These are phyloP conservation scores for Octopus bimaculoides DNA, from an alignment of 1,140 invertebrate species.

Conservation along the genomic window DNA sequence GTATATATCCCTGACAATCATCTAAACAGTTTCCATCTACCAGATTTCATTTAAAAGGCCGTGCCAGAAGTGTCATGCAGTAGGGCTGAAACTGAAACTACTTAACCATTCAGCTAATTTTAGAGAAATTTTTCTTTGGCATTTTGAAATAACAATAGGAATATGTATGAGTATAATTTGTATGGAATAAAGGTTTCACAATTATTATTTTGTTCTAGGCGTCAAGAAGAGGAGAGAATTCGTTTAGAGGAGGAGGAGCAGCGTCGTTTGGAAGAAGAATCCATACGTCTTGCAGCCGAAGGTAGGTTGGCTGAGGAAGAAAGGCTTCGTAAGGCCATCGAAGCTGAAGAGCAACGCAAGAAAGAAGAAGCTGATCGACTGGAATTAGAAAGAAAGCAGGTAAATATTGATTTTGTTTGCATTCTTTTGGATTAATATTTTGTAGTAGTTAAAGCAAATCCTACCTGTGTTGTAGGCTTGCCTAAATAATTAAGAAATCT, in stretches of 20 bases:
- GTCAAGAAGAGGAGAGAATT: constrained; percentile 41
- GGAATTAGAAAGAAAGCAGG: constrained; percentile 38
- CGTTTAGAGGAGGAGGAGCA: constrained; percentile 49
- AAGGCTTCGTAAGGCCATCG: constrained; percentile 47
- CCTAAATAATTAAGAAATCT: too few species aligned
- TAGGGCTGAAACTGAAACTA: too few species aligned
- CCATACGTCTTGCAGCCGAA: constrained; percentile 39
- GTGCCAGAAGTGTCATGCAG: too few species aligned
- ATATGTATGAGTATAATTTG: neutral
- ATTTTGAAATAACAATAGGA: neutral
- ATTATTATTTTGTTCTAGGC: constrained; percentile 29
- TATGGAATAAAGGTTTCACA: too few species aligned
- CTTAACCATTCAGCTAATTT: too few species aligned
- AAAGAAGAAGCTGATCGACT: constrained; percentile 47
- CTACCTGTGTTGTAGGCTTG: too few species aligned
- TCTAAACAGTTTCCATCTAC: too few species aligned
- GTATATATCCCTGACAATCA: too few species aligned
- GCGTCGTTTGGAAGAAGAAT: constrained; percentile 41
- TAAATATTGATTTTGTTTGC: constrained; percentile 3
- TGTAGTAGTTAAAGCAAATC: too few species aligned
- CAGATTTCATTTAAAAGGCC: too few species aligned
- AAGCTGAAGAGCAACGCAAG: constrained; percentile 46
- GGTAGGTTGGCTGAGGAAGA: constrained; percentile 46
- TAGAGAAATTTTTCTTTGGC: neutral
- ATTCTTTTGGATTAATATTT: too few species aligned